A percentile compares a stretch with the other conserved stretches of the same genome.
phyloP scores from a whole-genome alignment of 1,140 invertebrate species.

The Drosophila ohnishii region DNA sequence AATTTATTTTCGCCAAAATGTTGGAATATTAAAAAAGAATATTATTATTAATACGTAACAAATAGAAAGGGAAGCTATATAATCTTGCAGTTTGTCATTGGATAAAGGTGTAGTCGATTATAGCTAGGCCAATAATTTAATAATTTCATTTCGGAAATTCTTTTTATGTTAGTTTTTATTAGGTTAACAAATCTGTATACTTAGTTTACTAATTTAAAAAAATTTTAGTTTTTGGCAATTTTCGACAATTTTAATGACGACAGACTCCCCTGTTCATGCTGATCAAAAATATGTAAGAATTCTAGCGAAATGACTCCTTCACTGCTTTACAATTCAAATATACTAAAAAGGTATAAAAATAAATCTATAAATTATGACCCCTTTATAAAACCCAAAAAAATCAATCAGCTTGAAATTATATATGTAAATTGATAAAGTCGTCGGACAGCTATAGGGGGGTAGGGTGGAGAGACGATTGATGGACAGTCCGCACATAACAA shows the following conservation, averaged over 20 bases:
- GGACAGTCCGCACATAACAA: conserved; percentile 57
- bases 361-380: not conserved
- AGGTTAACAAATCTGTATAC: too few relatives aligned
- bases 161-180: too few relatives aligned
- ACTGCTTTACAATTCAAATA: too few relatives aligned
- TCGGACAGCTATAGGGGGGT: not conserved
- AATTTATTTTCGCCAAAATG: conserved; percentile 38
- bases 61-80: not conserved
- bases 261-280: too few relatives aligned
- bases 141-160: too few relatives aligned
- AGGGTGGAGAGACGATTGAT: conserved; percentile 14
- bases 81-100: not conserved
- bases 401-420: conserved; percentile 63
- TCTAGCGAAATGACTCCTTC: too few relatives aligned
- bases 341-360: not conserved
- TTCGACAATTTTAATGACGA: too few relatives aligned
- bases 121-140: too few relatives aligned
- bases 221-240: too few relatives aligned
- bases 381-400: conserved; percentile 14
- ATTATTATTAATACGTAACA: not conserved
- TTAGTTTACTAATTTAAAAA: too few relatives aligned
- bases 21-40: not conserved
- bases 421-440: conserved; percentile 65
- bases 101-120: too few relatives aligned
- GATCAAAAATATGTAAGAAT: too few relatives aligned